Evolutionary conservation across 2,888 invertebrate genomes (phyloP), one percentile per base, ranked within the genome.

Genomic region (Rhynchonema sp.): DNA sequence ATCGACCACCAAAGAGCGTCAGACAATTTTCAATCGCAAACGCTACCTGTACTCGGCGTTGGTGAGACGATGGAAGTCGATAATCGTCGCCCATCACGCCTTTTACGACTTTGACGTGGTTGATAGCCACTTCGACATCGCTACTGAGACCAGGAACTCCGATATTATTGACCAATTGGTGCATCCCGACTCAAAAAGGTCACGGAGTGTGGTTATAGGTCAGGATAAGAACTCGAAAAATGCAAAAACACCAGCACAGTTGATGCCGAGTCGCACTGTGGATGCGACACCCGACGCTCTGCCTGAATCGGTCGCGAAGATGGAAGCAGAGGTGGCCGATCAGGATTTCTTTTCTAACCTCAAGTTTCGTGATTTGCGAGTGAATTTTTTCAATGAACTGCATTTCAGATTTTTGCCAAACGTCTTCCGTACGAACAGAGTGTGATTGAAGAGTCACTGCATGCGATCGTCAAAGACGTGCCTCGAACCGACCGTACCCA

Each of bases 381-480:
- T 17, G 38, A 38, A 13, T 38, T 38, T 17, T 17, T 13, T 17
- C 38, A 13, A 38, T 26, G 25, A 25, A 20, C 30, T 22, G 62
- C 22, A 56, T 61, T 59, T 23, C 63, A 74, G 74, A 69, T 73
- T 9, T 71, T 67, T 64, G 73, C 73, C 2, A 70, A 69, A 55
- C 63, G 72, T 62, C 66, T 68, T 28, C 49, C 20, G 20, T 13
- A 20, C 23, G n/a, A 6, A 13, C n/a, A 68, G 20, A 63, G 64
- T 13, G 63, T 65, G n/a, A 63, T 73, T 38, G 63, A 65, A 54
- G 61, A 64, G 20, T 66, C 67, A 55, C 64, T 73, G 23, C 65
- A 72, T n/a, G 65, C 70, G 25, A 69, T 74, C 26, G 70, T 72
- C 62, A 74, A 73, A 61, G 74, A 74, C 64, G 73, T 74, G 0